Evolutionary conservation across 2,797 vertebrate species (phyloP).

Genomic region (Sebastes matsubarae): DNA sequence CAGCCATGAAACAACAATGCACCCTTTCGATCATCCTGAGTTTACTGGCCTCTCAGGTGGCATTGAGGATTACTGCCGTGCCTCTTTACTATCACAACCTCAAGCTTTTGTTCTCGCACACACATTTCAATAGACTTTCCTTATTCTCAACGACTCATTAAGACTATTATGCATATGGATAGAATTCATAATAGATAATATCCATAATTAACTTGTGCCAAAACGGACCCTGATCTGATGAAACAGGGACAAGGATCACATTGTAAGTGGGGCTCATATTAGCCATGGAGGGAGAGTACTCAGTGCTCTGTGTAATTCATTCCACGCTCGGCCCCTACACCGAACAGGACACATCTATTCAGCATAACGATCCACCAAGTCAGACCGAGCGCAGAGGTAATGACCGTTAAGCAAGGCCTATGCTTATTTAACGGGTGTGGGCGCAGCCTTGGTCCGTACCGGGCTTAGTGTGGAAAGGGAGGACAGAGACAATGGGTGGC

Average conservation of each 20-base stretch:
- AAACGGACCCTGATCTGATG: conserved; percentile 24
- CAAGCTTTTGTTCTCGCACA: background rate
- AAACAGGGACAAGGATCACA: conserved; percentile 26
- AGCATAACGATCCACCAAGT: conserved; percentile 45
- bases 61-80: conserved; percentile 31
- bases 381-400: conserved; percentile 37
- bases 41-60: conserved; percentile 30
- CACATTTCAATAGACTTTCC: conserved; percentile 6
- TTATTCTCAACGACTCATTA: conserved; percentile 33
- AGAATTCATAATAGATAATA: background rate
- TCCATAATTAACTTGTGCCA: conserved; percentile 47
- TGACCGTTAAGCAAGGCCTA: conserved; percentile 55
- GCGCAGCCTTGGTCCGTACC: conserved; percentile 25
- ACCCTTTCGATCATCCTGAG: conserved; percentile 2
- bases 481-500: conserved; percentile 43
- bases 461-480: conserved; percentile 34
- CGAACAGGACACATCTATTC: conserved; percentile 48
- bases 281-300: conserved; percentile 23
- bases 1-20: conserved; percentile 1
- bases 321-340: conserved; percentile 32
- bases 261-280: conserved; percentile 37
- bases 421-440: conserved; percentile 59
- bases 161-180: conserved; percentile 27
- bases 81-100: conserved; percentile 25
- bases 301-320: conserved; percentile 44